Evolutionary conservation across 2,888 invertebrate genomes (phyloP).

Genomic region (Eledona agricola): DNA sequence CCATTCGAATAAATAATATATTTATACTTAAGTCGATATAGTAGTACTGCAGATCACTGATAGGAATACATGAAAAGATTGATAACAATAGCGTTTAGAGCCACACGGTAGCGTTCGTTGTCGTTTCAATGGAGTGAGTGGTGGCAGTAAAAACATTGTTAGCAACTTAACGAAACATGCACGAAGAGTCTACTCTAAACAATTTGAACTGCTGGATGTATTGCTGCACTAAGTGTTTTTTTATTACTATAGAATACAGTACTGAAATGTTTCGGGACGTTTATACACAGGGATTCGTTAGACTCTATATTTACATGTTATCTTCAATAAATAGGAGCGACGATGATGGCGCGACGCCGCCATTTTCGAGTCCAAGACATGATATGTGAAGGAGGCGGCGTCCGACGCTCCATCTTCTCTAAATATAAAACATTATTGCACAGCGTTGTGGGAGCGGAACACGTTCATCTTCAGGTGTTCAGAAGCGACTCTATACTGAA

Average conservation of each 20-base stretch:
- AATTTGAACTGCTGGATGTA: slow-evolving; percentile 57
- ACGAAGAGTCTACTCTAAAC: slow-evolving; percentile 47
- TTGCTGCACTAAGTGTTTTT: slow-evolving; percentile 54
- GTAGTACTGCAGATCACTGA: slow-evolving; percentile 56
- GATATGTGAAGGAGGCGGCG: background rate
- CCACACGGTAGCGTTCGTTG: slow-evolving; percentile 18
- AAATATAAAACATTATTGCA: slow-evolving; percentile 49
- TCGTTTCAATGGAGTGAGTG: slow-evolving; percentile 3
- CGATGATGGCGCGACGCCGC: background rate
- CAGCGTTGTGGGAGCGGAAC: slow-evolving; percentile 31
- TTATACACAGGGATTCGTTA: slow-evolving; percentile 45
- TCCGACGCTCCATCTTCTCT: slow-evolving; percentile 14
- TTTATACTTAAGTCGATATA: slow-evolving; percentile 57
- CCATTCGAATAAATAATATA: slow-evolving; percentile 59
- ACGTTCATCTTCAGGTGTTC: slow-evolving; percentile 68
- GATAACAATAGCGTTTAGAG: slow-evolving; percentile 41
- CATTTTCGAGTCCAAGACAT: slow-evolving; percentile 7
- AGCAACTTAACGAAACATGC: slow-evolving; percentile 41
- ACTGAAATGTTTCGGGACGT: slow-evolving; percentile 45
- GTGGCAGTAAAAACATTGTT: slow-evolving; percentile 26
- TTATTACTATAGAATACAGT: slow-evolving; percentile 50
- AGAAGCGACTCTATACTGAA: slow-evolving; percentile 91
- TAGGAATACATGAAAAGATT: slow-evolving; percentile 45
- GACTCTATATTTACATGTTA: slow-evolving; percentile 45
- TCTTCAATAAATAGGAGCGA: slow-evolving; percentile 33